Evolutionary conservation across 2,797 vertebrate genomes (phyloP), one percentile per base, ranked within the genome.

Genomic region (Oreochromis mossambicus): DNA sequence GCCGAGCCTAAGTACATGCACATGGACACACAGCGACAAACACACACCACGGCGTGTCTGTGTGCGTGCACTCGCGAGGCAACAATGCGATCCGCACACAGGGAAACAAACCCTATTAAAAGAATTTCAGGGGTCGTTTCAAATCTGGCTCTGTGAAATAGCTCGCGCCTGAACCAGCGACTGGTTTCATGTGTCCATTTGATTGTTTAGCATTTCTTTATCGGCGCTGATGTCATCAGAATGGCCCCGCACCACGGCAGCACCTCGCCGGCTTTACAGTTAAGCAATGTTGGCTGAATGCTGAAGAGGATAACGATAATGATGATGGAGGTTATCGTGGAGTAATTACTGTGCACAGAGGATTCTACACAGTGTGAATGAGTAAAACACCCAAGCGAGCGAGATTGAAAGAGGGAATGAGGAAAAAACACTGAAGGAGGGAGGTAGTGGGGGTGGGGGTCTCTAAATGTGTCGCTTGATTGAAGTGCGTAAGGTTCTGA

Each of bases 401-500:
- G 88, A 90, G 89, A 92, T 87, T 90, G 91, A 92, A 88, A 89
- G 91, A 90, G 88, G 83, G 88, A 93, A 89, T 80, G 85, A 86
- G 89, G 82, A 86, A 81, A 89, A 91, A 87, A 86, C 86, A 78
- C 78, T 61, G 91, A 87, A 63, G 77, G 68, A 82, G 51, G 66
- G 76, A 38, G 32, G 32, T 70, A 34, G 55, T 26, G 24, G 41
- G 21, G 68, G 66, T 46, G 77, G 89, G 83, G 68, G 76, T 91
- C 89, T 92, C 91, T 93, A 94, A 95, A 95, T 95, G 92, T 95
- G 93, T 92, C 90, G 88, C 93, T 94, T 95, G 95, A 96, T 95
- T 96, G 94, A 96, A 96, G 94, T 96, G 93, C 90, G 92, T 92
- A 95, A 93, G 95, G 94, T 96, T 95, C 91, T 94, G 91, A 92